Conservation (phyloP, 2,113 vertebrate species). For the Forbesichthys papilliferus region DNA sequence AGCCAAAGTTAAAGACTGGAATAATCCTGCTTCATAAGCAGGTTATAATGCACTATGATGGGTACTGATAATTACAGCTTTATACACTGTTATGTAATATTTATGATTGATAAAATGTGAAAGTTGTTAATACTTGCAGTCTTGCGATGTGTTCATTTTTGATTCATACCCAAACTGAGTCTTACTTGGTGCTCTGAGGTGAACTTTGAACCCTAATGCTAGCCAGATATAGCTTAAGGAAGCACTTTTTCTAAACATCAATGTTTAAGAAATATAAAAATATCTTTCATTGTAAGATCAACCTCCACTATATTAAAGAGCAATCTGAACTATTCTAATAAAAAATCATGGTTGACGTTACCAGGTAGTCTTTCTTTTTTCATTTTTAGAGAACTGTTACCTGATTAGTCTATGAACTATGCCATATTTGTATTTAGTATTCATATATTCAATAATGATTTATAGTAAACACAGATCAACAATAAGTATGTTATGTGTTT, state of each 20-base stretch:
- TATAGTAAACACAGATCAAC: too few species aligned
- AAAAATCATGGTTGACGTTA: slow-evolving; percentile 64
- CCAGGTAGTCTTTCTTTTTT: slow-evolving; percentile 13
- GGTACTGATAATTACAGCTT: slow-evolving; percentile 55
- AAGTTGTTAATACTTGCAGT: slow-evolving; percentile 68
- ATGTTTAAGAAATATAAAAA: slow-evolving; percentile 54
- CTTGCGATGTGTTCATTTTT: slow-evolving; percentile 2
- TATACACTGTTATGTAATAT: slow-evolving; percentile 39
- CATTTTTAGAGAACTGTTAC: too few species aligned
- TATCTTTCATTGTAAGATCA: slow-evolving; percentile 70
- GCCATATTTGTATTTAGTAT: too few species aligned
- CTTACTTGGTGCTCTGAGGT: slow-evolving; percentile 49
- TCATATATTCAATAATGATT: too few species aligned
- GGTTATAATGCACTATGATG: slow-evolving; percentile 61
- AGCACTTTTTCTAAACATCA: slow-evolving; percentile 66
- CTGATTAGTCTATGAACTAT: too few species aligned
- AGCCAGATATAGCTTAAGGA: slow-evolving; percentile 43
- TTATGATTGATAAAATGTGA: slow-evolving; percentile 68
- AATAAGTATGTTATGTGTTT: too few species aligned
- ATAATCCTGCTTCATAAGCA: slow-evolving; percentile 48
- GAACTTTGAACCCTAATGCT: slow-evolving; percentile 47
- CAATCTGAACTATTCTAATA: slow-evolving; percentile 69
- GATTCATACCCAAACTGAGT: slow-evolving; percentile 17
- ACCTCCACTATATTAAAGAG: slow-evolving; percentile 59
- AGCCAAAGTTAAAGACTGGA: slow-evolving; percentile 68